Evolutionary conservation across 2,888 invertebrate species (phyloP).

Genomic region (Leucophenga montana): DNA sequence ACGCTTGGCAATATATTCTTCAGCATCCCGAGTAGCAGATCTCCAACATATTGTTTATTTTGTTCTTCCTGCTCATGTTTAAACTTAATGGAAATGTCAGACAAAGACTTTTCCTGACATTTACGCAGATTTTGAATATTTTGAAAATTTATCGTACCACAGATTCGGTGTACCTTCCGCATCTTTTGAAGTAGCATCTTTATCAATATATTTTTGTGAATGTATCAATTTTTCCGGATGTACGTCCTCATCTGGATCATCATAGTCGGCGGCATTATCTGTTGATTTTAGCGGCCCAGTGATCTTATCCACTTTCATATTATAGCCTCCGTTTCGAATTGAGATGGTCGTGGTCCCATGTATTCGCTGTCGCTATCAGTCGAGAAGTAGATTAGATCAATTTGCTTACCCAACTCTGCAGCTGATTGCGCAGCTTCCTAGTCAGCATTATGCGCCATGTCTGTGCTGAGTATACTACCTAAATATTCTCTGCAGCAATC

Average conservation of each 20-base stretch:
- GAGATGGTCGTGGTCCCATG: slow-evolving; percentile 18
- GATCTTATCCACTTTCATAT: no score
- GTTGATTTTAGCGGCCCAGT: no score
- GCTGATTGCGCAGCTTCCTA: slow-evolving; percentile 76
- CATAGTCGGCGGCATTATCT: no score
- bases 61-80: not conserved
- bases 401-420: slow-evolving; percentile 74
- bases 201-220: no score
- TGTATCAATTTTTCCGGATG: no score
- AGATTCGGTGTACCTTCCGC: no score
- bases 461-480: slow-evolving; percentile 77
- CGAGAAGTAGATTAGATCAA: slow-evolving; percentile 73
- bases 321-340: slow-evolving; percentile 56
- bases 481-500: slow-evolving; percentile 78
- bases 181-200: no score
- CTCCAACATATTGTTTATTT: not conserved
- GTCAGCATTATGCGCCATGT: slow-evolving; percentile 76
- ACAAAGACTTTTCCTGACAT: no score
- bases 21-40: slow-evolving; percentile 33
- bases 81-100: slow-evolving; percentile 24
- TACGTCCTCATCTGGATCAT: no score
- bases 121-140: no score
- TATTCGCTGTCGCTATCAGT: slow-evolving; percentile 53
- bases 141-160: no score
- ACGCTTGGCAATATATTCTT: slow-evolving; percentile 25